These are phyloP conservation scores for Homarus americanus DNA, from an alignment of 1,140 invertebrate genomes.

Conservation along the genomic window DNA sequence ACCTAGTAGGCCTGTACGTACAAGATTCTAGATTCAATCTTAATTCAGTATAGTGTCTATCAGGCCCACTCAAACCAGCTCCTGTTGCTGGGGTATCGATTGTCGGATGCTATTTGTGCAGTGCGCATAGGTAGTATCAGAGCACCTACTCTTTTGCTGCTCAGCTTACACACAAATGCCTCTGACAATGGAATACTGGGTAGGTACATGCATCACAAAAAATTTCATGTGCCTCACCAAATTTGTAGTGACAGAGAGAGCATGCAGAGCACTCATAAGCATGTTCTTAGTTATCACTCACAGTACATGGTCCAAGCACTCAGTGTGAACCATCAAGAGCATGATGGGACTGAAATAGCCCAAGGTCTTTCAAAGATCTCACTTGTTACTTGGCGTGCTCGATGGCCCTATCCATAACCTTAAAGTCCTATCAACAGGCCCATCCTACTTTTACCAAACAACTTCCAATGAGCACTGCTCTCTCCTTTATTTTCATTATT, in stretches of 20 bases:
- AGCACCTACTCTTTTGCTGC: neutral
- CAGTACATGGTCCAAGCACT: constrained; percentile 51
- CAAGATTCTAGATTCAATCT: neutral
- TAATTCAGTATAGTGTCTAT: constrained; percentile 2
- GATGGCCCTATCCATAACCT: constrained; percentile 32
- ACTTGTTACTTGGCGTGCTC: constrained; percentile 50
- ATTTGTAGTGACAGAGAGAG: constrained; percentile 11
- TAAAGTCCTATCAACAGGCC: constrained; percentile 27
- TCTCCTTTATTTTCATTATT: constrained; percentile 5
- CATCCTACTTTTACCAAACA: constrained; percentile 32
- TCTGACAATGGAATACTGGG: neutral
- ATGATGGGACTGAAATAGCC: constrained; percentile 13
- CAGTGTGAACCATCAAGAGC: constrained; percentile 27
- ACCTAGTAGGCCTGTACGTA: constrained; percentile 65
- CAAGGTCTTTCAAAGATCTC: neutral
- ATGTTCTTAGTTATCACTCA: constrained; percentile 46
- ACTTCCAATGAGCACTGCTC: constrained; percentile 3
- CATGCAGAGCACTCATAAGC: constrained; percentile 61
- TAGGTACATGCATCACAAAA: constrained; percentile 29
- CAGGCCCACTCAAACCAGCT: neutral
- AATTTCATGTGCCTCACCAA: constrained; percentile 46
- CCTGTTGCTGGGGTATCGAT: neutral
- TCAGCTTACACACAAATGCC: neutral
- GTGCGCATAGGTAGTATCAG: neutral
- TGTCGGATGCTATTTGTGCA: neutral